Evolutionary conservation across 2,797 vertebrate species (phyloP), one percentile per base, ranked within the genome.

Genomic region (Miichthys miiuy): DNA sequence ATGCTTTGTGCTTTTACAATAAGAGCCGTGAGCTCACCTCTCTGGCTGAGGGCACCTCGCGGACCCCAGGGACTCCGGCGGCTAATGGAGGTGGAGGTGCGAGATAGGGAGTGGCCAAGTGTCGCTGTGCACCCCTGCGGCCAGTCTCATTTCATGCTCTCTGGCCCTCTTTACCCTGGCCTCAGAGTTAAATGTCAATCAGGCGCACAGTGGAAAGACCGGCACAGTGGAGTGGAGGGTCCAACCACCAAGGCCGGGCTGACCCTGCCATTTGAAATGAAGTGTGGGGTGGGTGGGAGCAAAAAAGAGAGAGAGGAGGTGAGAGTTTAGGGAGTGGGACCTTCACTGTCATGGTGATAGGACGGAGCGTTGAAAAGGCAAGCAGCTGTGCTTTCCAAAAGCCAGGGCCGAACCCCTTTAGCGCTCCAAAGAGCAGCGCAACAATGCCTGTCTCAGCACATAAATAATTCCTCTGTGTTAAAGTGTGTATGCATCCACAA

Each of bases 401-500:
- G 85, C 87, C 72, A 5, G 65, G 79, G 70, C 72, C 9, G 52
- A 80, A 69, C 21, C 80, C 91, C 88, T 61, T 86, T 79, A 80
- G 89, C 3, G 91, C 86, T 84, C 76, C 84, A 90, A 91, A 94
- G 89, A 94, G 88, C 90, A 88, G 63, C 52, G 38, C 85, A 66
- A 91, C 92, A 92, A 92, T 92, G 86, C 77, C 88, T 85, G 87
- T 77, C 80, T 94, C 89, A 90, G 86, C 91, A 92, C 88, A 93
- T 92, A 87, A 93, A 92, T 92, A 86, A 92, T 92, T 92, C 81
- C 83, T 81, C 0, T 25, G n/a, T 74, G 68, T 75, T 82, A 21
- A 71, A 75, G 68, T 77, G 64, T 75, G 74, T 69, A 52, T 76
- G 81, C 68, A 77, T 76, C 57, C 73, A 55, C 21, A 9, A 56